Evolutionary conservation across 2,797 vertebrate species (phyloP).

Genomic region (Dromococcyx pavoninus): DNA sequence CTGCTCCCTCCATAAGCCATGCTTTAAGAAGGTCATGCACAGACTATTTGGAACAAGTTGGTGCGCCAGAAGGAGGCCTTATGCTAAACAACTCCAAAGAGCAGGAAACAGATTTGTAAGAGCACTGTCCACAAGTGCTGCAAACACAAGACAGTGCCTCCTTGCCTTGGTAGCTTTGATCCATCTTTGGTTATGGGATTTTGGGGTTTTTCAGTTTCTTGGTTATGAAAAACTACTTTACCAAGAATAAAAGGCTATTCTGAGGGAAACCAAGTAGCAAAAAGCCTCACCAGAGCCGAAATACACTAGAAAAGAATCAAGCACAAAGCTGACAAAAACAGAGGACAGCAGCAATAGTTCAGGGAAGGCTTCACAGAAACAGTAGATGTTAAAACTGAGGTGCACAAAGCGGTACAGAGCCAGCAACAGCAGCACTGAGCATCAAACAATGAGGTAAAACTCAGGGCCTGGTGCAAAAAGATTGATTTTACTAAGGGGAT

Average conservation of each 20-base stretch:
- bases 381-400: background rate
- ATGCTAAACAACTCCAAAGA: background rate
- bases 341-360: background rate
- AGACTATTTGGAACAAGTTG: background rate
- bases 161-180: background rate
- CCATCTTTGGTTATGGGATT: background rate
- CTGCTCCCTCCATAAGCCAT: background rate
- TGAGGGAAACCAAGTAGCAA: background rate
- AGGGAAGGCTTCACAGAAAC: background rate
- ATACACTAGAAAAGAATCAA: background rate
- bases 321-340: background rate
- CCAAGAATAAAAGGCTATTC: background rate
- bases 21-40: background rate
- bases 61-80: background rate
- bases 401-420: background rate
- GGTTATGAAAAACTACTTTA: background rate
- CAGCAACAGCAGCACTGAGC: background rate
- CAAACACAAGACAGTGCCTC: background rate
- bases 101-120: background rate
- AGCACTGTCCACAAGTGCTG: background rate
- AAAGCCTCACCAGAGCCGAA: background rate
- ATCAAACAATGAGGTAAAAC: background rate
- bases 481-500: background rate
- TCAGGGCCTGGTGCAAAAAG: background rate
- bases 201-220: background rate